Conservation (phyloP, 1,140 invertebrate genomes). For the Lanistes nyassanus region DNA sequence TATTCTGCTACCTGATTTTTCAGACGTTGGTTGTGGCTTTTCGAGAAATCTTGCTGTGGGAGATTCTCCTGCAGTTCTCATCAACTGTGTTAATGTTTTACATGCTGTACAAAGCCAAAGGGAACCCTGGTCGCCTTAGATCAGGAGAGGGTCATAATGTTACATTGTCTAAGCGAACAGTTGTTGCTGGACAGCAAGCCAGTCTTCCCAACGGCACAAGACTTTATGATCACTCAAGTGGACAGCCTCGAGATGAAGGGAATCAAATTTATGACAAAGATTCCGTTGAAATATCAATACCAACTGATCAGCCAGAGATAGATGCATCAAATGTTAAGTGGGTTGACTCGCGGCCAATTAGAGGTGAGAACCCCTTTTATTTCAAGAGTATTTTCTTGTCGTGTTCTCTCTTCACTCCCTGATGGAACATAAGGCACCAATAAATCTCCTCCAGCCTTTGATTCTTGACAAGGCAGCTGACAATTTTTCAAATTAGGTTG, state of each 20-base stretch:
- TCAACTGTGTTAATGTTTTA: conserved; percentile 51
- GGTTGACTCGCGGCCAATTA: conserved; percentile 56
- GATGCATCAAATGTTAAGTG: conserved; percentile 42
- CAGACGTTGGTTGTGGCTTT: conserved; percentile 49
- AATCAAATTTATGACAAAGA: conserved; percentile 11
- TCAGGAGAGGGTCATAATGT: conserved; percentile 1
- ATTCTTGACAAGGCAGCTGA: no score
- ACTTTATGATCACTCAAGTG: conserved; percentile 17
- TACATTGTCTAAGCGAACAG: no score
- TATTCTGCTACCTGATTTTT: conserved; percentile 47
- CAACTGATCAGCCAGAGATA: conserved; percentile 13
- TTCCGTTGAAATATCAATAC: conserved; percentile 7
- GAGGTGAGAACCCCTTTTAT: conserved; percentile 32
- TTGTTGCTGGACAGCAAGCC: background rate
- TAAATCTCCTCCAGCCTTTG: no score
- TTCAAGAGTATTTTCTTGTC: background rate
- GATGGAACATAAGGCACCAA: no score
- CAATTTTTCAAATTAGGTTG: no score
- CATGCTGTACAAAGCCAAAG: conserved; percentile 44
- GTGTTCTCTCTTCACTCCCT: no score
- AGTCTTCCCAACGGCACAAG: conserved; percentile 9
- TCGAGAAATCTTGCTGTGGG: conserved; percentile 58
- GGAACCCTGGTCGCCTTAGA: conserved; percentile 17
- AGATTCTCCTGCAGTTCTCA: conserved; percentile 51
- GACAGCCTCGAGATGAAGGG: conserved; percentile 1